Conservation (phyloP, 2,888 invertebrate genomes). For the Oxyteleia sp. region DNA sequence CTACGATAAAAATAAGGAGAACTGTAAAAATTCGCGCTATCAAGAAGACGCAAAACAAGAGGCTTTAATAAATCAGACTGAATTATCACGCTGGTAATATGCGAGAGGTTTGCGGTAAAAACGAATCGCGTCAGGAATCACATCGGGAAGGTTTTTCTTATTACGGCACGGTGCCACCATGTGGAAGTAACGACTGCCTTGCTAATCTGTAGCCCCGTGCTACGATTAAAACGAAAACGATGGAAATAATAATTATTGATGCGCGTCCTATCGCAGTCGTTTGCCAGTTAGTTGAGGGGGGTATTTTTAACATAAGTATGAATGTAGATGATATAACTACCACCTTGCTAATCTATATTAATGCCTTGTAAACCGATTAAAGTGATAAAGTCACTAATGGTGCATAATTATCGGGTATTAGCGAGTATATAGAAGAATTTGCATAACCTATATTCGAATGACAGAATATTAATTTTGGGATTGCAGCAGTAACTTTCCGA, state of each 20-base stretch:
- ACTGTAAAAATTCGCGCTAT: conserved; percentile 77
- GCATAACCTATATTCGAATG: conserved; percentile 54
- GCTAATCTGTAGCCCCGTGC: conserved; percentile 34
- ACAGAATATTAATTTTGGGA: conserved; percentile 57
- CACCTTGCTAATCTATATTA: conserved; percentile 47
- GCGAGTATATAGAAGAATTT: conserved; percentile 58
- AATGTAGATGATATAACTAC: conserved; percentile 20
- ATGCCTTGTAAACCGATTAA: conserved; percentile 67
- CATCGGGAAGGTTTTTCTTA: conserved; percentile 50
- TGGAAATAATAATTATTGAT: conserved; percentile 39
- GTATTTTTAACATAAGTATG: conserved; percentile 15
- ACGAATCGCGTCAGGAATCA: conserved; percentile 48
- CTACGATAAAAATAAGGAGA: conserved; percentile 78
- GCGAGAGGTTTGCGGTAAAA: conserved; percentile 55
- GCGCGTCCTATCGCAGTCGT: conserved; percentile 1
- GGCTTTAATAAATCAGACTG: conserved; percentile 81
- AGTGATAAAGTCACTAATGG: conserved; percentile 54
- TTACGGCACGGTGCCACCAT: conserved; percentile 9
- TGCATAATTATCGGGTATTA: conserved; percentile 55
- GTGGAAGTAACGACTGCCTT: conserved; percentile 32
- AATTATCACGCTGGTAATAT: conserved; percentile 74
- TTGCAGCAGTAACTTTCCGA: conserved; percentile 29
- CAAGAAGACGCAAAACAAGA: conserved; percentile 75
- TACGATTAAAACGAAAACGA: conserved; percentile 32
- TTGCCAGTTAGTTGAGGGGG: conserved; percentile 12